Base-by-base conservation (phyloP, 2,888 invertebrate species). In the Noctua janthe region DNA sequence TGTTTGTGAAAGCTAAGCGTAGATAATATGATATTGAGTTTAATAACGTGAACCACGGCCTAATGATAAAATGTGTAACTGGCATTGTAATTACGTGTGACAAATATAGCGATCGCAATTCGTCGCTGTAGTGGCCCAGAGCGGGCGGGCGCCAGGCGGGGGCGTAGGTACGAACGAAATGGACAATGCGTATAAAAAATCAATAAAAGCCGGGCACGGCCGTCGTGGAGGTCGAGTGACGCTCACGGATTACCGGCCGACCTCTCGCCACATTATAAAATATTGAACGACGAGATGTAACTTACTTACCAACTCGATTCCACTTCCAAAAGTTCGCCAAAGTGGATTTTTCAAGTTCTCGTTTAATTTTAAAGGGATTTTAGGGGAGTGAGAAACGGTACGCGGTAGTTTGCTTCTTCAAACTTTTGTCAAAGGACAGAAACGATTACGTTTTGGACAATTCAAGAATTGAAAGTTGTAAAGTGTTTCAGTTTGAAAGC, bases 171-270 rank as follows among this genome's bases (percentile, higher is more conserved):
- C 92, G 91, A 92, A 92, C 92, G 92, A 93, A 95, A 95, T 95
- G 96, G 96, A 96, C 96, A 96, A 95, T 95, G 96, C 96, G 96
- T 96, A 96, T 96, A 96, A 96, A 96, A 96, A 96, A 96, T 96
- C 96, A 96, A 97, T 96, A 96, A 95, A 94, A 93, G 94, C 95
- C 94, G 95, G 95, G 95, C 92, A 91, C 94, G 96, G 96, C 96
- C 96, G 96, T 95, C 95, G 94, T 88, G 90, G 96, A 95, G 96
- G 96, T 96, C 96, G 95, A 91, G 87, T 92, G 95, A 92, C 94
- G 92, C 91, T 87, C 87, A 85, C 91, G 86, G 91, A 91, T 92
- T 91, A 91, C 89, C 90, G 91, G 89, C 90, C 92, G 89, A 85
- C 88, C 87, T 88, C 83, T 88, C 88, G 86, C 87, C 89, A 87